Evolutionary conservation across 2,113 vertebrate species (phyloP).

Genomic region (Tragulus kanchil): DNA sequence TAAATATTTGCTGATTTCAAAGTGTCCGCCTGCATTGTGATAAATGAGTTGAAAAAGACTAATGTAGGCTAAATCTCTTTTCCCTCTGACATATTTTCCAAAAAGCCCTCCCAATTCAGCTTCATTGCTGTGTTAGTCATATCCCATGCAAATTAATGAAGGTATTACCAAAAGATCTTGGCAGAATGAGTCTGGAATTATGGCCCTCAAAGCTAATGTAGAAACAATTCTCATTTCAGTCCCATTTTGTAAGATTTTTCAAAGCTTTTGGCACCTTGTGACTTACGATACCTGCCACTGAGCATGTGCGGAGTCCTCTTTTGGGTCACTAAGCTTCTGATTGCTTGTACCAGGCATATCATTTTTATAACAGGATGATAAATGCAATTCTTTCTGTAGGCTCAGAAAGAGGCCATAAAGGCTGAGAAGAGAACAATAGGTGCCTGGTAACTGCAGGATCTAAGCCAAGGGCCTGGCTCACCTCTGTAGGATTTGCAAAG

Average conservation of each 20-base stretch:
- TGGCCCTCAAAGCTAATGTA: background rate
- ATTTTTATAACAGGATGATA: conserved; percentile 59
- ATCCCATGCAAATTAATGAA: background rate
- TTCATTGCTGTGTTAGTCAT: background rate
- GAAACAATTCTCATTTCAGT: conserved; percentile 17
- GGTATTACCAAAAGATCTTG: background rate
- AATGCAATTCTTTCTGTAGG: conserved; percentile 42
- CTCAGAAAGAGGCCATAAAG: conserved; percentile 60
- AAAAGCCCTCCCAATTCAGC: background rate
- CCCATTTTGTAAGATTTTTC: background rate
- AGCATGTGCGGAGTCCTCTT: conserved; percentile 13
- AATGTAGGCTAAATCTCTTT: background rate
- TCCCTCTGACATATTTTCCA: background rate
- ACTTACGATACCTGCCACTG: background rate
- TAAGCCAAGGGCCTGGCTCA: conserved; percentile 51
- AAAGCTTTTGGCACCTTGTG: conserved; percentile 1
- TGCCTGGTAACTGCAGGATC: conserved; percentile 68
- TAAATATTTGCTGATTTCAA: conserved; percentile 55
- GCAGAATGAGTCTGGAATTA: conserved; percentile 29
- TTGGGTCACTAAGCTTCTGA: conserved; percentile 39
- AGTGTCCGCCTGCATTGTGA: background rate
- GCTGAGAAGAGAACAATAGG: conserved; percentile 67
- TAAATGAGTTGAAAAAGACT: conserved; percentile 51
- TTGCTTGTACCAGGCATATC: conserved; percentile 33
- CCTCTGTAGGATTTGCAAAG: conserved; percentile 40